phyloP scores from a whole-genome alignment of 2,888 invertebrate species.

The Aphidius colemani region DNA sequence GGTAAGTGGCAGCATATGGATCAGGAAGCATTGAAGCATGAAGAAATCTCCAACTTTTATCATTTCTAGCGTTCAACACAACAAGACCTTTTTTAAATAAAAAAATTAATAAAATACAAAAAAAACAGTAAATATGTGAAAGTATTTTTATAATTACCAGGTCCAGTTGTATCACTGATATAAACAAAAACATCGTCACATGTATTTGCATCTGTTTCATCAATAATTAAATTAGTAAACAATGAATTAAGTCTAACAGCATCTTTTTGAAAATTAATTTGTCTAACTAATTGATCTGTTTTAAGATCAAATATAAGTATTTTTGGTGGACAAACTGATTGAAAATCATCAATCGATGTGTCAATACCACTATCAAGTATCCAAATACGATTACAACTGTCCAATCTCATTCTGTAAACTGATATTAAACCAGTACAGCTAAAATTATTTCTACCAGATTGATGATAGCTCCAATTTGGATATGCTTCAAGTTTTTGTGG shows the following conservation, averaged over 20 bases:
- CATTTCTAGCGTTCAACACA: conserved; percentile 72
- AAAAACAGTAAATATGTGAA: neutral
- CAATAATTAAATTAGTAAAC: conserved; percentile 79
- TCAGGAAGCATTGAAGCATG: conserved; percentile 87
- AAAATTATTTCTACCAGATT: conserved; percentile 70
- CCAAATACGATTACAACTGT: conserved; percentile 84
- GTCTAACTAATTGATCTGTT: conserved; percentile 72
- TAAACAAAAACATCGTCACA: conserved; percentile 82
- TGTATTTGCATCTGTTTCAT: conserved; percentile 70
- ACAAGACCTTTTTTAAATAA: conserved; percentile 58
- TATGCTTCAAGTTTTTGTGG: conserved; percentile 75
- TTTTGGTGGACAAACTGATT: conserved; percentile 76
- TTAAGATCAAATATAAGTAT: conserved; percentile 78
- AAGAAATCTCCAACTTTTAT: conserved; percentile 79
- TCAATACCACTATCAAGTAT: conserved; percentile 78
- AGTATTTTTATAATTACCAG: conserved; percentile 63
- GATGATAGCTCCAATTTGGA: conserved; percentile 80
- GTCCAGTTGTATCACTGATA: conserved; percentile 81
- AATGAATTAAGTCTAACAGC: conserved; percentile 76
- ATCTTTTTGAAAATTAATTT: neutral
- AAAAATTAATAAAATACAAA: neutral
- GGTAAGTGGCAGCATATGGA: conserved; percentile 77
- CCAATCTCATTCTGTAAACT: conserved; percentile 76
- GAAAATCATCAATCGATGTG: conserved; percentile 73
- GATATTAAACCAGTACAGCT: conserved; percentile 80